Conservation (phyloP, 1,140 invertebrate species). For the Scaptodrosophila lebanonensis region DNA sequence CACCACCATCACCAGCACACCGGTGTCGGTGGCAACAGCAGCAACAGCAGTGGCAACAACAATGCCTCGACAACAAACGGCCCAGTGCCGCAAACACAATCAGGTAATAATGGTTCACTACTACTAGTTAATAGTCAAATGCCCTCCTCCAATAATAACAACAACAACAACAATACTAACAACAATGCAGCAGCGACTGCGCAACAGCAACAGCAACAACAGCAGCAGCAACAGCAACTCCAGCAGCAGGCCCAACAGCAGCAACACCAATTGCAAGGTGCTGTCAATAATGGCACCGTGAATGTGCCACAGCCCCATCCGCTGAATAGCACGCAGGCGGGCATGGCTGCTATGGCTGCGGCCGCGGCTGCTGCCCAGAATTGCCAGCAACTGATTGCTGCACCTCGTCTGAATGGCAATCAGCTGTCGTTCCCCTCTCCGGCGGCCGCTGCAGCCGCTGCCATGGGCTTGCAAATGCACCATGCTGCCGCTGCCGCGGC, state of each 20-base stretch:
- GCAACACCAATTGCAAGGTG: slow-evolving; percentile 32
- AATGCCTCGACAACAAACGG: slow-evolving; percentile 70
- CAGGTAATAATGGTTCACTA: slow-evolving; percentile 80
- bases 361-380: slow-evolving; percentile 44
- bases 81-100: slow-evolving; percentile 78
- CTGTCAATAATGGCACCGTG: slow-evolving; percentile 6
- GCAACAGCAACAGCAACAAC: slow-evolving; percentile 44
- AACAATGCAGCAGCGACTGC: slow-evolving; percentile 36
- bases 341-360: slow-evolving; percentile 39
- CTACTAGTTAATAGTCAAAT: slow-evolving; percentile 76
- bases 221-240: slow-evolving; percentile 26
- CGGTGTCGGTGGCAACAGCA: slow-evolving; percentile 3
- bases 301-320: slow-evolving; percentile 13
- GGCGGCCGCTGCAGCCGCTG: slow-evolving; percentile 71
- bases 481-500: slow-evolving; percentile 73
- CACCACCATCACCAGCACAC: background rate
- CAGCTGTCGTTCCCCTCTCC: slow-evolving; percentile 71
- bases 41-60: slow-evolving; percentile 23
- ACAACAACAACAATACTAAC: slow-evolving; percentile 11
- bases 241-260: slow-evolving; percentile 32
- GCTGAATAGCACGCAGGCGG: slow-evolving; percentile 16
- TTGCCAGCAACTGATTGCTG: slow-evolving; percentile 70
- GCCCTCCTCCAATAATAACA: slow-evolving; percentile 26
- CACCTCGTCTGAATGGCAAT: slow-evolving; percentile 68
- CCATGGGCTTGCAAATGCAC: slow-evolving; percentile 75